Base-by-base conservation (phyloP, 2,797 vertebrate species). In the Hippopotamyrus pictus region DNA sequence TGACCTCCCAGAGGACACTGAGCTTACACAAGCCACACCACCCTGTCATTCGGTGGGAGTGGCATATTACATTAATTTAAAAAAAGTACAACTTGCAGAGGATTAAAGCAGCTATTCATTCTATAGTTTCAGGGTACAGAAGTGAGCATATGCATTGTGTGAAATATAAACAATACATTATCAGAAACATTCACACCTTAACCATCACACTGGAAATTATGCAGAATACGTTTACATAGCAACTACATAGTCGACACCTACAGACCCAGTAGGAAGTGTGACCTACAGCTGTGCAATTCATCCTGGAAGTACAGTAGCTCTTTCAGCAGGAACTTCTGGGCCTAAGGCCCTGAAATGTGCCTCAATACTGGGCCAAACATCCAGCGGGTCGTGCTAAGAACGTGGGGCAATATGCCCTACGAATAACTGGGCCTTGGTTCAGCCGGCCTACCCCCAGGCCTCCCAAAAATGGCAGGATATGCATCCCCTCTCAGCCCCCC, bases 1-100 rank as follows among this genome's bases (percentile, higher is more conserved):
- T 92, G 83, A 90, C 89, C 44, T 88, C 41, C 33, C 44, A 37
- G 29, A 29, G 84, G 51, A 87, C 25, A 33, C 12, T 25, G 22
- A 87, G 85, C 29, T 51, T 33, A 14, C 73, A 88, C 51, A 69
- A 87, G 76, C 59, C 44, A 57, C n/a, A 22, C 87, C 29, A 41
- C 12, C 84, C 89, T 41, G 51, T 46, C 29, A 57, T 88, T 59
- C 37, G 8, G 41, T 57, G 44, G 87, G 87, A 85, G 29, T 25
- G 11, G 25, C 48, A 76, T 65, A 90, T 46, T 84, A 87, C 14
- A 79, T 8, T 44, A 8, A 44, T 79, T 79, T 9, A 1, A 7
- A 44, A 73, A 33, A 44, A 44, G 33, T 79, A 17, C 73, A 44
- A 44, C 37, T 41, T 79, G 6, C 19, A 44, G 12, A 14, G 14